Conservation (phyloP, 2,888 invertebrate species). For the Helicoverpa assulta region DNA sequence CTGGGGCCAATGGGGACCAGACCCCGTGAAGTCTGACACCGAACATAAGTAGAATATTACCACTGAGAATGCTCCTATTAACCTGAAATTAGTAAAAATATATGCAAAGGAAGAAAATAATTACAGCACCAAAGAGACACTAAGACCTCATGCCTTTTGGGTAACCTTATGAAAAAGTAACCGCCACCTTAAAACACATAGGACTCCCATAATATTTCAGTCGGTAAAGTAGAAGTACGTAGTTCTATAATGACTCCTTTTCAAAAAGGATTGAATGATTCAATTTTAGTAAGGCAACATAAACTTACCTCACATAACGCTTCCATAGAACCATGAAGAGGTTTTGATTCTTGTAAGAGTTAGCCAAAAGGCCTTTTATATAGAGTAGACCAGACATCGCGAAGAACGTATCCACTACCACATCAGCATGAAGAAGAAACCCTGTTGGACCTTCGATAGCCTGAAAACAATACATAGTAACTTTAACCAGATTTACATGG, state of each 20-base stretch:
- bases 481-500: too few species aligned
- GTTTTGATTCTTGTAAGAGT: slow-evolving; percentile 50
- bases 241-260: too few species aligned
- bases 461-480: slow-evolving; percentile 17
- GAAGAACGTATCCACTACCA: slow-evolving; percentile 70
- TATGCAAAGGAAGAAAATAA: too few species aligned
- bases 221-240: too few species aligned
- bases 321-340: slow-evolving; percentile 57
- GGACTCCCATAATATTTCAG: too few species aligned
- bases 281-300: too few species aligned
- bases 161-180: too few species aligned
- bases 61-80: slow-evolving; percentile 59
- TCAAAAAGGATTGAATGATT: too few species aligned
- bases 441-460: neutral
- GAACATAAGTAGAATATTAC: slow-evolving; percentile 54
- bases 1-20: slow-evolving; percentile 64
- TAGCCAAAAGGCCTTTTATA: slow-evolving; percentile 52
- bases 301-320: slow-evolving; percentile 69
- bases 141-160: too few species aligned
- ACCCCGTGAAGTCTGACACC: slow-evolving; percentile 31
- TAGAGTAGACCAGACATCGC: slow-evolving; percentile 69
- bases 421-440: slow-evolving; percentile 47
- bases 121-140: too few species aligned
- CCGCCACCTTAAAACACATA: too few species aligned
- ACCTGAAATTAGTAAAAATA: slow-evolving; percentile 37